These are phyloP conservation scores for Nymphalis polychloros DNA, from an alignment of 2,888 invertebrate species.

Conservation along the genomic window DNA sequence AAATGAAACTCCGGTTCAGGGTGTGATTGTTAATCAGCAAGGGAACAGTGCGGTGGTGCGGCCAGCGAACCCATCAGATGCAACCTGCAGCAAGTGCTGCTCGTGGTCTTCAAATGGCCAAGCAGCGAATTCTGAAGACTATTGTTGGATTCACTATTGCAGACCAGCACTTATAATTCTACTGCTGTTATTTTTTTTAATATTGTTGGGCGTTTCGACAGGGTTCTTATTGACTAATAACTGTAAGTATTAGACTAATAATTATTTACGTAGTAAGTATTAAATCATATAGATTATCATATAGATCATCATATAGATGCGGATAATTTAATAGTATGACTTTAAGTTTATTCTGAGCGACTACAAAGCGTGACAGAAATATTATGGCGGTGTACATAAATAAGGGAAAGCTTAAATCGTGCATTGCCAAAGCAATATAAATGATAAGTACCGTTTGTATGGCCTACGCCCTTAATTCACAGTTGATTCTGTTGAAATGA, in stretches of 20 bases:
- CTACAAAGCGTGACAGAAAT: conserved; percentile 13
- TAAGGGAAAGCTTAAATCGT: conserved; percentile 30
- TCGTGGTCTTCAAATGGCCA: conserved; percentile 59
- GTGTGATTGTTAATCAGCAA: conserved; percentile 79
- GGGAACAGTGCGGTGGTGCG: conserved; percentile 77
- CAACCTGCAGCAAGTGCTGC: conserved; percentile 68
- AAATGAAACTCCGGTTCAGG: conserved; percentile 73
- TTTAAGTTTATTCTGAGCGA: neutral
- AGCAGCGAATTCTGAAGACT: conserved; percentile 74
- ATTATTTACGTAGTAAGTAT: conserved; percentile 26
- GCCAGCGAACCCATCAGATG: conserved; percentile 52
- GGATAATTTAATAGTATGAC: too few species aligned
- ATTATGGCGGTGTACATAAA: conserved; percentile 19
- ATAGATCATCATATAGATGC: too few species aligned
- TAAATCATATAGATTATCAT: neutral
- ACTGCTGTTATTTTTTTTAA: conserved; percentile 78
- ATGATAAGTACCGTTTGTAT: conserved; percentile 39
- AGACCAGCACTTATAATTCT: conserved; percentile 79
- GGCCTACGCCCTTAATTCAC: conserved; percentile 48
- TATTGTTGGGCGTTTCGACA: conserved; percentile 80
- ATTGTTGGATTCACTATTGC: conserved; percentile 80
- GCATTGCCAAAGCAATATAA: conserved; percentile 35
- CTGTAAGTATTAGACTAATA: conserved; percentile 63
- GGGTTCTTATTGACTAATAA: conserved; percentile 82
- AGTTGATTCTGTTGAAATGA: conserved; percentile 57